Percentiles rank a stretch among this genome's conserved stretches.
phyloP scores from a whole-genome alignment of 92 coral and sea anemone species.

The Phenganax marumi region DNA sequence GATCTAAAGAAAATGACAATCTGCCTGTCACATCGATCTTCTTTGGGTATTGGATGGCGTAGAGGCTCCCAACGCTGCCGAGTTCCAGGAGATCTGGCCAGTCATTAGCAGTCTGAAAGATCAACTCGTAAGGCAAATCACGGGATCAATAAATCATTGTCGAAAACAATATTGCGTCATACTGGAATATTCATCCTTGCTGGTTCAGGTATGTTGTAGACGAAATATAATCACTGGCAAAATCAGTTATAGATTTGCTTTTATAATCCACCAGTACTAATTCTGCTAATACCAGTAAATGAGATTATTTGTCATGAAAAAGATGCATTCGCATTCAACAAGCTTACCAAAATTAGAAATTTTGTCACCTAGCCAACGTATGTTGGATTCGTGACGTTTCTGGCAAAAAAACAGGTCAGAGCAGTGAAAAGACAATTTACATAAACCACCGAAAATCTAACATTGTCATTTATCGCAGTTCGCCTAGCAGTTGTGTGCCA shows the following conservation, averaged over 20 bases:
- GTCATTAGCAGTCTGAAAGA: constrained; percentile 45
- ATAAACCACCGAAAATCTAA: too few relatives aligned
- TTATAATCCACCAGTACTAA: neutral
- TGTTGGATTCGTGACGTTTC: too few relatives aligned
- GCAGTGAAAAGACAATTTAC: too few relatives aligned
- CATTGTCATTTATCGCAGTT: too few relatives aligned
- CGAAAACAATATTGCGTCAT: constrained; percentile 52
- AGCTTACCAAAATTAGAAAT: too few relatives aligned
- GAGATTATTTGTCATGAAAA: too few relatives aligned
- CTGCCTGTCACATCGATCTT: constrained; percentile 53
- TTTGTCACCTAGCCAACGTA: too few relatives aligned
- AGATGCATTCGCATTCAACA: too few relatives aligned
- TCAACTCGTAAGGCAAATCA: constrained; percentile 58
- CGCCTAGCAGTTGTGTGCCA: too few relatives aligned
- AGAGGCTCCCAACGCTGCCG: constrained; percentile 65
- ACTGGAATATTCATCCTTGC: constrained; percentile 55
- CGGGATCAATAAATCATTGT: constrained; percentile 57
- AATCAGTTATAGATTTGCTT: neutral
- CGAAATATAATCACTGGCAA: neutral
- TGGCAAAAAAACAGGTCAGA: too few relatives aligned
- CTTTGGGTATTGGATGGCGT: constrained; percentile 61
- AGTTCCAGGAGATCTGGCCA: constrained; percentile 53
- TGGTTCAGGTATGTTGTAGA: constrained; percentile 48
- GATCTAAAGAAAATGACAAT: constrained; percentile 45
- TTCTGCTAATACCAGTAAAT: too few relatives aligned